Conservation (phyloP, 2,113 vertebrate genomes). For the Osmerus mordax region DNA sequence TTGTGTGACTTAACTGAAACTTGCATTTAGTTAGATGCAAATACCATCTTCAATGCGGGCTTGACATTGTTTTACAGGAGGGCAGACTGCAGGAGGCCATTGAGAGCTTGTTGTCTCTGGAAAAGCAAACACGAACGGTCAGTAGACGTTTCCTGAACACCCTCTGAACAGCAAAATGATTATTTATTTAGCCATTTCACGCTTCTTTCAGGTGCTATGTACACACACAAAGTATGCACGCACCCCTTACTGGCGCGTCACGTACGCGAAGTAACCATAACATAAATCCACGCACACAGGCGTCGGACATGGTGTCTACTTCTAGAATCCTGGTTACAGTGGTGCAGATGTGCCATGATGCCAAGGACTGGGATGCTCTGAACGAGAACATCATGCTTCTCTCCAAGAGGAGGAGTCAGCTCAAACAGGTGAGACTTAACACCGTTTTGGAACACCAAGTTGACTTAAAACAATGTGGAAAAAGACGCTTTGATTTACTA, state of each 20-base stretch:
- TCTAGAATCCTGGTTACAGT: conserved; percentile 95
- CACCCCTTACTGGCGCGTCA: too few species aligned
- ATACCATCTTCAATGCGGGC: background rate
- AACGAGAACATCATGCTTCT: conserved; percentile 98
- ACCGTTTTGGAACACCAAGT: too few species aligned
- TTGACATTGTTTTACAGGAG: conserved; percentile 72
- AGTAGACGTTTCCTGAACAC: conserved; percentile 42
- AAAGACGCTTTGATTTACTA: too few species aligned
- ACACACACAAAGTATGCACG: too few species aligned
- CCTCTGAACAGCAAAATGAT: too few species aligned
- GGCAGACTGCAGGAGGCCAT: conserved; percentile 94
- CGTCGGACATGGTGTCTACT: conserved; percentile 97
- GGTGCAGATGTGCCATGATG: conserved; percentile 95
- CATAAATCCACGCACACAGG: conserved; percentile 63
- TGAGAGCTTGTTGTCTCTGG: conserved; percentile 91
- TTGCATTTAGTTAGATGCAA: conserved; percentile 10
- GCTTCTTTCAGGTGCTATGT: too few species aligned
- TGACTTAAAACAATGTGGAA: too few species aligned
- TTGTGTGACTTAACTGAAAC: conserved; percentile 1
- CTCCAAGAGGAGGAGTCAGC: conserved; percentile 94
- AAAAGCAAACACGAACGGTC: conserved; percentile 97
- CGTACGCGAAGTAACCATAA: too few species aligned
- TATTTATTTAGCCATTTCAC: too few species aligned
- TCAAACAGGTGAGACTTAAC: conserved; percentile 84
- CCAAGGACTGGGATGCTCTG: conserved; percentile 94